These are phyloP conservation scores for Pinna nobilis DNA, from an alignment of 1,140 invertebrate species.

Conservation along the genomic window DNA sequence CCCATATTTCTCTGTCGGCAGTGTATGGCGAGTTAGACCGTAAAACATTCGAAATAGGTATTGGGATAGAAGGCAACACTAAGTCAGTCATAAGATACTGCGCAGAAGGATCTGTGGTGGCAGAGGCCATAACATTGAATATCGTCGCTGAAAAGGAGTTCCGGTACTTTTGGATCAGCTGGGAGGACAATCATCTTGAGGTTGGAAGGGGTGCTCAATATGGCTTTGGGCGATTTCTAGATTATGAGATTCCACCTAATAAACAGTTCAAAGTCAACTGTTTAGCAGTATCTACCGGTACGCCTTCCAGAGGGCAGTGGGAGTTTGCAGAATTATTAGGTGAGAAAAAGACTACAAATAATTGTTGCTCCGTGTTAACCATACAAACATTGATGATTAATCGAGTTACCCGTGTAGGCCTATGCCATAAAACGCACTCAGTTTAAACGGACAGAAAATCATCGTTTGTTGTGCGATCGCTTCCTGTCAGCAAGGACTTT, in stretches of 20 bases:
- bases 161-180: slow-evolving; percentile 70
- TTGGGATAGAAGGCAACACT: slow-evolving; percentile 64
- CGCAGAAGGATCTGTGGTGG: slow-evolving; percentile 54
- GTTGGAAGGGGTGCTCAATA: slow-evolving; percentile 68
- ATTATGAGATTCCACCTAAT: slow-evolving; percentile 64
- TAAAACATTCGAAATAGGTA: slow-evolving; percentile 69
- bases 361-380: not conserved
- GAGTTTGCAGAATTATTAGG: slow-evolving; percentile 72
- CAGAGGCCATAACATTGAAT: slow-evolving; percentile 64
- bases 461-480: too few relatives aligned
- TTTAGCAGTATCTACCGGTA: slow-evolving; percentile 69
- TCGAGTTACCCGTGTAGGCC: too few relatives aligned
- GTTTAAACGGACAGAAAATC: too few relatives aligned
- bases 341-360: slow-evolving; percentile 15
- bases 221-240: slow-evolving; percentile 62
- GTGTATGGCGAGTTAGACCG: slow-evolving; percentile 69
- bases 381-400: not conserved
- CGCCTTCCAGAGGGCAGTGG: slow-evolving; percentile 65
- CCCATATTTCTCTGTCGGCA: slow-evolving; percentile 65
- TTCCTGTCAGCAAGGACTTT: too few relatives aligned
- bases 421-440: too few relatives aligned
- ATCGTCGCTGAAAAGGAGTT: slow-evolving; percentile 62
- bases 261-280: slow-evolving; percentile 68
- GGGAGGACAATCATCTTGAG: slow-evolving; percentile 59
- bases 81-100: slow-evolving; percentile 65